These are phyloP conservation scores for Aythya baeri DNA, from an alignment of 2,113 vertebrate genomes.

Conservation along the genomic window DNA sequence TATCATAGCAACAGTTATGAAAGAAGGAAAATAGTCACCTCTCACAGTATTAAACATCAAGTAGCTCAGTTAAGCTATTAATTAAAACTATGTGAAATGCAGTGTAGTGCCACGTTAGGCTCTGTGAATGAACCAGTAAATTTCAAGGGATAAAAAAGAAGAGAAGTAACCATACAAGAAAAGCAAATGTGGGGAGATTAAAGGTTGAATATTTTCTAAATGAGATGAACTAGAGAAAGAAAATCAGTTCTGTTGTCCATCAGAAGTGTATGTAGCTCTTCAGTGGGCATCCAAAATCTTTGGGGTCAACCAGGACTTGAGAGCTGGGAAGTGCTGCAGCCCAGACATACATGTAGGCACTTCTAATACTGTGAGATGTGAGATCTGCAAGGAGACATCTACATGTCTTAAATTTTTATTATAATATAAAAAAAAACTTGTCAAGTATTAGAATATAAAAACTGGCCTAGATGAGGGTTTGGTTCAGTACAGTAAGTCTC, in stretches of 20 bases:
- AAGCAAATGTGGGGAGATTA: not conserved
- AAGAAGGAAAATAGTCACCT: constrained; percentile 10
- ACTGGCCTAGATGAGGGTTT: not conserved
- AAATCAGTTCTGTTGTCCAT: not conserved
- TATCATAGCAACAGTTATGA: constrained; percentile 45
- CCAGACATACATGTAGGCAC: not conserved
- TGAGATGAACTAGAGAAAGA: not conserved
- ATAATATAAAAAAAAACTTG: no score
- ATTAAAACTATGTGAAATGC: constrained; percentile 25
- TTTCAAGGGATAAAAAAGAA: not conserved
- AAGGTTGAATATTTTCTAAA: not conserved
- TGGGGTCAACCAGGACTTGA: no score
- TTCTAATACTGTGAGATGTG: not conserved
- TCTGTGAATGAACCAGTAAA: not conserved
- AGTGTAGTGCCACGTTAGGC: not conserved
- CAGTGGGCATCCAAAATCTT: not conserved
- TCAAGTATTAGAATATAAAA: not conserved
- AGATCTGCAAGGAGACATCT: not conserved
- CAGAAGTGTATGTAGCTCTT: not conserved
- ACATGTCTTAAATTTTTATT: no score
- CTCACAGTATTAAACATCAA: constrained; percentile 1
- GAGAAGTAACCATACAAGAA: not conserved
- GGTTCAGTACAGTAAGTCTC: not conserved
- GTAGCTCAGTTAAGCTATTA: constrained; percentile 11
- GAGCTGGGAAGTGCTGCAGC: not conserved